Percentiles rank a stretch among this genome's conserved stretches.
Evolutionary conservation across 2,888 invertebrate genomes (phyloP).

Genomic region (Zaprionus obscuricornis): DNA sequence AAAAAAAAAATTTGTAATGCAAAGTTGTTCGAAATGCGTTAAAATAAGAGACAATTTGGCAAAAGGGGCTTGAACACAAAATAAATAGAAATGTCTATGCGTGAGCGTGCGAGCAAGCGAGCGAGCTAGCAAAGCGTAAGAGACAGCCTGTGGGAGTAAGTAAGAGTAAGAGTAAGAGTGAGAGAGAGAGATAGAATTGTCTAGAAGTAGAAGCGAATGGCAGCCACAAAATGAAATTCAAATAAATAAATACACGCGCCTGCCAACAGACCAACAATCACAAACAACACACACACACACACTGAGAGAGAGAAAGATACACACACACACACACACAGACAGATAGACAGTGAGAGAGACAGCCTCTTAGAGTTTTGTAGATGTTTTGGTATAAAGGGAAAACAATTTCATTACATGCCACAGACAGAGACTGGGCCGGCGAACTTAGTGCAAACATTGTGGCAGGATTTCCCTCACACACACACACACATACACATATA

Average conservation of each 20-base stretch:
- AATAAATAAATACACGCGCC: conserved; percentile 66
- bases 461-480: conserved; percentile 20
- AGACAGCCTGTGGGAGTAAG: no score
- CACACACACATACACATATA: not conserved
- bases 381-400: conserved; percentile 37
- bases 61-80: conserved; percentile 11
- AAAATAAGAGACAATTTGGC: conserved; percentile 32
- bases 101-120: no score
- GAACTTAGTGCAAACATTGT: conserved; percentile 38
- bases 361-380: not conserved
- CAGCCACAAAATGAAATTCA: conserved; percentile 72
- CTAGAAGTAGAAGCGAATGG: conserved; percentile 32
- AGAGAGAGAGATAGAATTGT: conserved; percentile 4
- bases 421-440: conserved; percentile 10
- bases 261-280: conserved; percentile 10
- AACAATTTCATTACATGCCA: conserved; percentile 64
- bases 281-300: not conserved
- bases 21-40: conserved; percentile 62
- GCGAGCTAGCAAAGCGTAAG: no score
- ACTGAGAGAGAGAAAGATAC: not conserved
- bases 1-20: conserved; percentile 59
- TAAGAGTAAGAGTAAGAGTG: no score
- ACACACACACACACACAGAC: conserved; percentile 17
- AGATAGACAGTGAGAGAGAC: not conserved
- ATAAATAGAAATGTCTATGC: conserved; percentile 40